phyloP scores from a whole-genome alignment of 2,113 vertebrate genomes.

The Lasiurus cinereus region DNA sequence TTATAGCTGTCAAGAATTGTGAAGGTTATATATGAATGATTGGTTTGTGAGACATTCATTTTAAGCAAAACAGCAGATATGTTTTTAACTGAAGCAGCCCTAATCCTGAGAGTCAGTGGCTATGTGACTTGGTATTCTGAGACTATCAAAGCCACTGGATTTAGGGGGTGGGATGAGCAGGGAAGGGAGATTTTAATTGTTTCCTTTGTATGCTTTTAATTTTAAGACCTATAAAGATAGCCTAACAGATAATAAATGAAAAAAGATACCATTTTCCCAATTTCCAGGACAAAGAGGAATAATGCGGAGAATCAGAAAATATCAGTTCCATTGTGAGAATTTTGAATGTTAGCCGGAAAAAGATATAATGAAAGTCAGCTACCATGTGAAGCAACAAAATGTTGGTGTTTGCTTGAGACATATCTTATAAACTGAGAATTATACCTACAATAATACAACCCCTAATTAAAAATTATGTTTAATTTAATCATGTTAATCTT shows the following conservation, averaged over 20 bases:
- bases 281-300: slow-evolving; percentile 4
- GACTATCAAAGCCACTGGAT: background rate
- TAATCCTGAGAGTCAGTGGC: background rate
- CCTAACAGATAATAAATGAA: background rate
- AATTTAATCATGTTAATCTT: background rate
- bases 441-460: background rate
- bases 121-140: background rate
- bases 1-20: background rate
- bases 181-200: background rate
- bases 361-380: background rate
- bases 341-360: background rate
- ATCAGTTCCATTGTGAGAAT: background rate
- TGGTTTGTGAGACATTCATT: background rate
- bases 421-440: too few relatives aligned
- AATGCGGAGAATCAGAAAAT: background rate
- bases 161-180: background rate
- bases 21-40: background rate
- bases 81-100: background rate
- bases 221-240: background rate
- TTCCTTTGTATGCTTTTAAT: background rate
- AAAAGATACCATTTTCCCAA: background rate
- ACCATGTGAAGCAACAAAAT: background rate
- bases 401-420: background rate
- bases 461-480: background rate
- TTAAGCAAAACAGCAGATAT: background rate